Evolutionary conservation across 2,113 vertebrate genomes (phyloP), one percentile per base, ranked within the genome.

Genomic region (Ellobius talpinus): DNA sequence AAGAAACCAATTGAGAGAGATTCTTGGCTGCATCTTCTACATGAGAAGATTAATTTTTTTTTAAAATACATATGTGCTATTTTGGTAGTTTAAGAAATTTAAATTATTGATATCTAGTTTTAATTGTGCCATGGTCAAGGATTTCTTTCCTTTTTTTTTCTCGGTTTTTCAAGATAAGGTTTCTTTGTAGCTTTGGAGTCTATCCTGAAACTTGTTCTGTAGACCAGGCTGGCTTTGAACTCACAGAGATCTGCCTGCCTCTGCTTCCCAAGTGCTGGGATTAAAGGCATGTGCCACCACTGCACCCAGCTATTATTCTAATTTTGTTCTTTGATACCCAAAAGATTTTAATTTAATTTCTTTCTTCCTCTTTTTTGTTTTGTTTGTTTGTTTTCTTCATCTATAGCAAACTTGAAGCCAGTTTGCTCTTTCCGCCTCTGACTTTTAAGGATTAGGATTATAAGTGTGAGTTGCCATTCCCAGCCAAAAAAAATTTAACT

Each of bases 1-100:
- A 50, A 94, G 66, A 94, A 33, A 7, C 61, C 36, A 5, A 84
- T 86, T 93, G 95, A 76, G 89, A 72, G 84, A 73, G 47, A 55
- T 86, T 79, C 72, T 91, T 55, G 26, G 33, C 39, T 89, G n/a
- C 36, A 13, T 58, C 55, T 63, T 63, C n/a, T 78, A 9, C 65
- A 19, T 33, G 47, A 78, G 72, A 95, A 45, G 26, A 42, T 68
- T 2, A 31, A 73, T 7, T 14, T 79, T 86, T 61, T 81, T 26
- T 96, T 78, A 52, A 79, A 66, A 66, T 68, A 24, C 26, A 50
- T 58, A 29, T 21, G n/a, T 13, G 26, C 21, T 85, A n/a, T 89
- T 91, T 36, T 79, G 36, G 16, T 95, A 68, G 33, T 68, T 7
- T 84, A 61, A 63, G 84, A 47, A 50, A 33, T 29, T 50, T 42